Evolutionary conservation across 64 coral and sea anemone species (phyloP).

Genomic region (Catalaphyllia jardinei): DNA sequence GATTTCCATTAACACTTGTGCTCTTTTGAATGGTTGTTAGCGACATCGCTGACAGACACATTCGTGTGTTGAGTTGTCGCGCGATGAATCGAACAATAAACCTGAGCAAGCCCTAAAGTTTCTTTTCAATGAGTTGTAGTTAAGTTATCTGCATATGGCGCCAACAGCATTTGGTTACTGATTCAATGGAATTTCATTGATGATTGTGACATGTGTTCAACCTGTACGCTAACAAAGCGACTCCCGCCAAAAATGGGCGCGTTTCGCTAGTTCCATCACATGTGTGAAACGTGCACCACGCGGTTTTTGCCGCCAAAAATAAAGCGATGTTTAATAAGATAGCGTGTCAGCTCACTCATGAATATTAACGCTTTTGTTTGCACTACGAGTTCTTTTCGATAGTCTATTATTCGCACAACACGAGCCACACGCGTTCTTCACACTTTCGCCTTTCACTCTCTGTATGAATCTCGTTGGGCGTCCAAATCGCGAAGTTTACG

Average conservation of each 20-base stretch:
- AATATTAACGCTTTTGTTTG: constrained; percentile 58
- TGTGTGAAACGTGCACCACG: constrained; percentile 59
- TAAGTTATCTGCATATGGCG: neutral
- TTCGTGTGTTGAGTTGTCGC: neutral
- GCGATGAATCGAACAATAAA: neutral
- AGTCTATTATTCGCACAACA: constrained; percentile 34
- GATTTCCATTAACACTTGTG: neutral
- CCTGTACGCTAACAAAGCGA: constrained; percentile 32
- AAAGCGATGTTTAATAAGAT: constrained; percentile 70
- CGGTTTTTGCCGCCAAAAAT: constrained; percentile 70
- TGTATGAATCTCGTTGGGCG: neutral
- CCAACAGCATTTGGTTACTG: neutral
- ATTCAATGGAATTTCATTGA: constrained; percentile 80
- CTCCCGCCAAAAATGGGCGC: constrained; percentile 50
- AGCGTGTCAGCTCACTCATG: constrained; percentile 59
- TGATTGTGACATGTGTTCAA: constrained; percentile 37
- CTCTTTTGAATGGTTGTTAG: neutral
- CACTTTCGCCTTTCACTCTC: constrained; percentile 27
- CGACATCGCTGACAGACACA: neutral
- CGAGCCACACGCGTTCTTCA: constrained; percentile 65
- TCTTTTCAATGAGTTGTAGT: neutral
- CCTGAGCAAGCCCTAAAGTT: neutral
- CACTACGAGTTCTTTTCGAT: constrained; percentile 35
- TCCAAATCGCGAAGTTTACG: neutral
- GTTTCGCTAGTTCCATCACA: constrained; percentile 44